Conservation (phyloP, 2,797 vertebrate species). For the Adrianichthys oophorus region DNA sequence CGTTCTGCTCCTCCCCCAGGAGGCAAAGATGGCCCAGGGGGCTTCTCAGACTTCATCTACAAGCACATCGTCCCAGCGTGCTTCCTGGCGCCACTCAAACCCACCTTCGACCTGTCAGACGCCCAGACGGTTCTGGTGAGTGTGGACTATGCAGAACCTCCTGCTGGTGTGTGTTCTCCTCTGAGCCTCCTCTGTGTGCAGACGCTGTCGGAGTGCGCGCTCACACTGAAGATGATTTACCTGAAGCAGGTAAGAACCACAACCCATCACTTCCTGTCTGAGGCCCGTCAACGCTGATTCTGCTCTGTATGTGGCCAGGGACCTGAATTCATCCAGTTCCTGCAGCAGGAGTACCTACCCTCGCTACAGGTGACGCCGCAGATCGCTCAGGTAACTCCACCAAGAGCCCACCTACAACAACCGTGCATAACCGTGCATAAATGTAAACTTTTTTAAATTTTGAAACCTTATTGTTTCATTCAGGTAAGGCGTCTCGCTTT, state of each 20-base stretch:
- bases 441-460: no score
- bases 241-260: constrained; percentile 88
- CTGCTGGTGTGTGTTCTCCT: not conserved
- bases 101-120: constrained; percentile 95
- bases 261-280: not conserved
- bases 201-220: constrained; percentile 93
- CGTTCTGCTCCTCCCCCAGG: constrained; percentile 71
- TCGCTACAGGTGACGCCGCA: constrained; percentile 95
- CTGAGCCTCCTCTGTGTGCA: constrained; percentile 51
- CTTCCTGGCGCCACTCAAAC: constrained; percentile 95
- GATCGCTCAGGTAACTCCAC: constrained; percentile 87
- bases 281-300: no score
- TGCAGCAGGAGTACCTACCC: constrained; percentile 95
- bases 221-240: constrained; percentile 96
- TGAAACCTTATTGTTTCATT: no score
- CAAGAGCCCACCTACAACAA: not conserved
- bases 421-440: not conserved
- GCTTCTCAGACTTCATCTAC: constrained; percentile 97
- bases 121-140: constrained; percentile 95
- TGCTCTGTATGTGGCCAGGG: constrained; percentile 73
- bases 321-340: constrained; percentile 91
- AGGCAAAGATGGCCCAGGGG: constrained; percentile 93
- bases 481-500: no score
- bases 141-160: not conserved
- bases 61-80: constrained; percentile 96